Evolutionary conservation across 1,140 invertebrate genomes (phyloP).

Genomic region (Drosophila bocqueti): DNA sequence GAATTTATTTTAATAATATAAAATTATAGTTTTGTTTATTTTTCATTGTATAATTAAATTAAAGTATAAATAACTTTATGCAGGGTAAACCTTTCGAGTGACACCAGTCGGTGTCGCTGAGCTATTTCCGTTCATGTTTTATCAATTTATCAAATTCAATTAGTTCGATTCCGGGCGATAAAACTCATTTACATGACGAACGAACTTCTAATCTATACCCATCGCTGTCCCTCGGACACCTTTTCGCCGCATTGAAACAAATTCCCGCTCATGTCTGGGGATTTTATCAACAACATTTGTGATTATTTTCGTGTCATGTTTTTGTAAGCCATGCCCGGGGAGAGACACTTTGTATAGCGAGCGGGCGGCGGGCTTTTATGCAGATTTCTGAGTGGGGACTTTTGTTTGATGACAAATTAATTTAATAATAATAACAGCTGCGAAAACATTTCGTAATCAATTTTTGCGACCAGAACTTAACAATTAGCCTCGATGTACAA

Average conservation of each 20-base stretch:
- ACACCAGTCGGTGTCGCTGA: not conserved
- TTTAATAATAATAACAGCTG: constrained; percentile 83
- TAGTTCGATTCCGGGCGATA: constrained; percentile 59
- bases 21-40: no score
- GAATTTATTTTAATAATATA: no score
- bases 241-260: constrained; percentile 30
- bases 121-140: constrained; percentile 13
- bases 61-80: not conserved
- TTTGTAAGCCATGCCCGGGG: constrained; percentile 24
- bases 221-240: not conserved
- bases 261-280: constrained; percentile 38
- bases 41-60: no score
- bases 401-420: constrained; percentile 82
- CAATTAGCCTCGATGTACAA: constrained; percentile 58
- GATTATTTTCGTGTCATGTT: constrained; percentile 79
- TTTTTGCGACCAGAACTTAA: constrained; percentile 32
- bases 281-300: constrained; percentile 75
- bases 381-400: constrained; percentile 61
- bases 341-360: constrained; percentile 18
- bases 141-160: constrained; percentile 73
- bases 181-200: constrained; percentile 74
- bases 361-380: constrained; percentile 54
- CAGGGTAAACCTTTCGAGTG: constrained; percentile 20
- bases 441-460: constrained; percentile 81
- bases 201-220: constrained; percentile 45